Evolutionary conservation across 2,113 vertebrate genomes (phyloP).

Genomic region (Phylloscopus trochiloides): DNA sequence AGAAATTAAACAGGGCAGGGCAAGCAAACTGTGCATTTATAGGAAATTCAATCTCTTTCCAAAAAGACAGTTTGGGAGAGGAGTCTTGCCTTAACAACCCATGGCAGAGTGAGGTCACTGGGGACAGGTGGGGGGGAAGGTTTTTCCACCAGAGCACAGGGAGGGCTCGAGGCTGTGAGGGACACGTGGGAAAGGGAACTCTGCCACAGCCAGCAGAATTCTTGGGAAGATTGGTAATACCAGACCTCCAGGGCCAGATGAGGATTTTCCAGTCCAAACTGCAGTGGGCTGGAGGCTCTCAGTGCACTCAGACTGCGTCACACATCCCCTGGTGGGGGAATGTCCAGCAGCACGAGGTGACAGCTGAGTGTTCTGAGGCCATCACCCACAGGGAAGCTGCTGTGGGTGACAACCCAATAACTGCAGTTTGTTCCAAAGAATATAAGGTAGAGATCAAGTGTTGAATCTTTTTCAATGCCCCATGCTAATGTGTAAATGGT

Average conservation of each 20-base stretch:
- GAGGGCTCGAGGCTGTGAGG: neutral
- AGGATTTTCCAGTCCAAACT: neutral
- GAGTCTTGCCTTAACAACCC: neutral
- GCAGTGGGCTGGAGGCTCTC: neutral
- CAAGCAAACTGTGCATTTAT: neutral
- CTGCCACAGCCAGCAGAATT: no score
- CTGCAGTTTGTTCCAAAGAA: neutral
- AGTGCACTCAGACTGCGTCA: neutral
- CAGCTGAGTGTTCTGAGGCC: neutral
- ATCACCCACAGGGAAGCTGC: accelerated
- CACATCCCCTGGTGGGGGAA: neutral
- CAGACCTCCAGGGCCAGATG: neutral
- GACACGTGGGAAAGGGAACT: accelerated
- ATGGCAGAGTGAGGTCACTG: neutral
- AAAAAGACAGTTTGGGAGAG: neutral
- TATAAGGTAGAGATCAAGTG: neutral
- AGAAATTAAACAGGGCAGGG: neutral
- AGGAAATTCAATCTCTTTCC: neutral
- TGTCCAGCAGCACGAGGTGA: neutral
- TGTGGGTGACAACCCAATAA: accelerated
- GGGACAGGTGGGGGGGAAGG: neutral
- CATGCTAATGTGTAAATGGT: neutral
- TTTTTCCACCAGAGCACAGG: neutral
- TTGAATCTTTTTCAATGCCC: neutral
- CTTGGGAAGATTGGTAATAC: neutral